phyloP scores from a whole-genome alignment of 2,113 vertebrate genomes.

The Marmota flaviventris region DNA sequence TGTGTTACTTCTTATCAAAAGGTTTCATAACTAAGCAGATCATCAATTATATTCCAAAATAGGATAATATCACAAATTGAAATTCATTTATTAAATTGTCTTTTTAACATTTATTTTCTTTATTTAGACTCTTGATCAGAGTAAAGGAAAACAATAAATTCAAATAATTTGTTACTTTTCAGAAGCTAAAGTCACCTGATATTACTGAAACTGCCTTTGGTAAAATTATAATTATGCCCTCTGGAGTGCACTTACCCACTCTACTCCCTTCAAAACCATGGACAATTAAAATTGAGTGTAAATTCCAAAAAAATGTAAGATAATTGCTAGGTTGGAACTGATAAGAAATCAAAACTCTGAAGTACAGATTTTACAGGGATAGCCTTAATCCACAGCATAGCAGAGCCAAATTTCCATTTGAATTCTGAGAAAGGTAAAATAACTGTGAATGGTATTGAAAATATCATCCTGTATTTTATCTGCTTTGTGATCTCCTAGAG shows the following conservation, averaged over 20 bases:
- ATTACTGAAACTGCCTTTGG: neutral
- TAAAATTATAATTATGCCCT: neutral
- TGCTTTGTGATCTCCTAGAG: neutral
- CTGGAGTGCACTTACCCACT: neutral
- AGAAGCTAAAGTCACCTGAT: neutral
- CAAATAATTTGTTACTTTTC: conserved; percentile 50
- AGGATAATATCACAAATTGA: neutral
- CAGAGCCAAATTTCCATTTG: neutral
- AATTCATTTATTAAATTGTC: conserved; percentile 15
- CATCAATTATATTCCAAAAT: conserved; percentile 1
- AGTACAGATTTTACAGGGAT: neutral
- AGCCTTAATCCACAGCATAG: neutral
- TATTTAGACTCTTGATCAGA: conserved; percentile 37
- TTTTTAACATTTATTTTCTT: conserved; percentile 44
- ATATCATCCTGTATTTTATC: neutral
- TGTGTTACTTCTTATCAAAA: conserved; percentile 11
- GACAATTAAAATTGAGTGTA: neutral
- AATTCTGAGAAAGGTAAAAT: neutral
- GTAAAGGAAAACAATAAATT: conserved; percentile 44
- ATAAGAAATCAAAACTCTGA: conserved; percentile 19
- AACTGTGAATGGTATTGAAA: neutral
- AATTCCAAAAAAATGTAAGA: neutral
- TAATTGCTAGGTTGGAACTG: neutral
- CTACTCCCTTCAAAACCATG: neutral
- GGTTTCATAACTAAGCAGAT: neutral